Evolutionary conservation across 1,140 invertebrate genomes (phyloP), one percentile per base, ranked within the genome.

Genomic region (Neelides sp.): DNA sequence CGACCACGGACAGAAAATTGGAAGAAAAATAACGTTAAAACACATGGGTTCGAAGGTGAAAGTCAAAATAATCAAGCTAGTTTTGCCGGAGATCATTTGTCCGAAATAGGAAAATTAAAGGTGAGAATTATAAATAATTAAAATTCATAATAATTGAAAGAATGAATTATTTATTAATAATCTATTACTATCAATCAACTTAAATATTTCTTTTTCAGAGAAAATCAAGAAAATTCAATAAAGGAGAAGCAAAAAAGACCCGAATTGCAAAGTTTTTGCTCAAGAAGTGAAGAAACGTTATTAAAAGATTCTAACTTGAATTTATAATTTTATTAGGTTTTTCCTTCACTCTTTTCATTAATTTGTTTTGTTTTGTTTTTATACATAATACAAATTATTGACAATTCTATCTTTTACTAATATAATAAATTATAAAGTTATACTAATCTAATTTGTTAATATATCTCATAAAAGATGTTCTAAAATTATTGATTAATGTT

Each of bases 1-100:
- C 49, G 60, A 40, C 68, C 68, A 50, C 48, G 68, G 22, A 52
- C 49, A 20, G 47, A 59, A 3, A 63, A 64, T 46, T 27, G 51
- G 10, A 64, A 62, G 30, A 66, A 65, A 57, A 41, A 48, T 15
- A 27, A 30, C 22, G 17, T 15, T 13, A 24, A 35, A 28, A n/a
- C 23, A 28, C 7, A 32, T 13, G 28, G n/a, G 28, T 8, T 32
- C 28, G 28, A n/a, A 5, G n/a, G 28, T 13, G n/a, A n/a, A 5
- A 32, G 13, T 24, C 27, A 49, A 23, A 19, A 20, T 8, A 23
- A 34, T 13, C 23, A 48, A 13, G 7, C 5, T 20, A 3, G 19
- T 2, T 58, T 50, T 19, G 10, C 23, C 4, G 55, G 55, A 2
- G 55, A 58, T 26, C 26, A 24, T 24, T 17, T 48, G 13, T 35